Base-by-base conservation (phyloP, 2,888 invertebrate genomes). In the Ormyrus labotus region DNA sequence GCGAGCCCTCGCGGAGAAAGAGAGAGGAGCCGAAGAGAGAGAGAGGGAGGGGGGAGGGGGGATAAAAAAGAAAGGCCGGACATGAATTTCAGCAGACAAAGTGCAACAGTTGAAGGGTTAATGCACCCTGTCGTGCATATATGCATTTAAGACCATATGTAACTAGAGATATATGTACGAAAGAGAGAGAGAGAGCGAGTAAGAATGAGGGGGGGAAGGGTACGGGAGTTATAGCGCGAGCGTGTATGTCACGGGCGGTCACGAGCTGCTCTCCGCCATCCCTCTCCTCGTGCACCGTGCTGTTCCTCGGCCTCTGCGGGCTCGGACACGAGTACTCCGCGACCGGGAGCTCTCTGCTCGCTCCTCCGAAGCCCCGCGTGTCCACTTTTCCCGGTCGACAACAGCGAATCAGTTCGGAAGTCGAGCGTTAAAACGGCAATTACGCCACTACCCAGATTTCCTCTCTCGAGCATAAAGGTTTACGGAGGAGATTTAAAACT, bases 231-330 rank as follows among this genome's bases (percentile, higher is more conserved):
- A 85, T 83, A 84, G 86, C 84, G 85, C 81, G 85, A 86, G 85
- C 85, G 85, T 85, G 85, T 87, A 85, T 87, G 87, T 87, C 87
- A 86, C 84, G 87, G 83, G 82, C 83, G 85, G 87, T 88, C 88
- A 88, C 87, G 88, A 88, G 81, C 82, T 83, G 81, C 82, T 83
- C 47, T 78, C 83, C 83, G 84, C 85, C 85, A 34, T 86, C 87
- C 85, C 85, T 85, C 86, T 86, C 83, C 85, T 84, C 82, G 69
- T 68, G 70, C 64, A 8, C 71, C 64, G 53, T 50, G 10, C 61
- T 50, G 10, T 53, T 45, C 47, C 47, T 45, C 8, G 45, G 45
- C 34, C 58, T 65, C n/a, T 19, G 48, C 47, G 51, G 53, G 50
- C 73, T 68, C 69, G 63, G 77, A 76, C 70, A 65, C 68, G 69